A percentile compares a stretch with the other conserved stretches of the same genome.
Conservation (phyloP, 2,888 invertebrate genomes). For the Rhorus exstirpatorius region DNA sequence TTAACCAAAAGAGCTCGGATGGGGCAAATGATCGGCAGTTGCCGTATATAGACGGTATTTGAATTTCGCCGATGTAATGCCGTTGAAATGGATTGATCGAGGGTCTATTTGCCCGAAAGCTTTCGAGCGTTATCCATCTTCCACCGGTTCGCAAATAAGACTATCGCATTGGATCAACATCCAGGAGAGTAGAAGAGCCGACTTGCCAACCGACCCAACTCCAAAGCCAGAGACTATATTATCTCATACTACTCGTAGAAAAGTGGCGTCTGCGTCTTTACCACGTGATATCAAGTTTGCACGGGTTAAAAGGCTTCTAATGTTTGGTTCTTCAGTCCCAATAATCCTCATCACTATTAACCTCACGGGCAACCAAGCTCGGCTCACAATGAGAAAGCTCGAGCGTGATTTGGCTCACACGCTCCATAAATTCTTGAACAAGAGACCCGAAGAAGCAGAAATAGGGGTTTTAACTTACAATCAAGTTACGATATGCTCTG, state of each 20-base stretch:
- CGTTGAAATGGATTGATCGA: constrained; percentile 4
- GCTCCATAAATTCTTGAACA: constrained; percentile 44
- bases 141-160: background rate
- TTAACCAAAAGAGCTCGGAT: background rate
- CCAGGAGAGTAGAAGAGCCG: constrained; percentile 11
- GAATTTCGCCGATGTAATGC: background rate
- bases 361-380: background rate
- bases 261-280: background rate
- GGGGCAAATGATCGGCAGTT: background rate
- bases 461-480: constrained; percentile 32
- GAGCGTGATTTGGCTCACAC: too few species aligned
- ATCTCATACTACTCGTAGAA: constrained; percentile 32
- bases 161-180: constrained; percentile 60
- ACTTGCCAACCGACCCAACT: constrained; percentile 15
- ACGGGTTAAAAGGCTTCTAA: constrained; percentile 31
- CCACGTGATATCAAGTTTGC: constrained; percentile 9
- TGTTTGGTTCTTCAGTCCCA: constrained; percentile 19
- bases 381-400: background rate
- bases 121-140: constrained; percentile 40
- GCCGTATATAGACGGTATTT: constrained; percentile 7
- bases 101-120: constrained; percentile 47
- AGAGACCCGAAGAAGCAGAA: constrained; percentile 11
- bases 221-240: constrained; percentile 51
- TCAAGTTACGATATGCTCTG: constrained; percentile 15
- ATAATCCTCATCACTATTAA: background rate